Evolutionary conservation across 1,140 invertebrate genomes (phyloP), one percentile per base, ranked within the genome.

Genomic region (Halictus rubicundus): DNA sequence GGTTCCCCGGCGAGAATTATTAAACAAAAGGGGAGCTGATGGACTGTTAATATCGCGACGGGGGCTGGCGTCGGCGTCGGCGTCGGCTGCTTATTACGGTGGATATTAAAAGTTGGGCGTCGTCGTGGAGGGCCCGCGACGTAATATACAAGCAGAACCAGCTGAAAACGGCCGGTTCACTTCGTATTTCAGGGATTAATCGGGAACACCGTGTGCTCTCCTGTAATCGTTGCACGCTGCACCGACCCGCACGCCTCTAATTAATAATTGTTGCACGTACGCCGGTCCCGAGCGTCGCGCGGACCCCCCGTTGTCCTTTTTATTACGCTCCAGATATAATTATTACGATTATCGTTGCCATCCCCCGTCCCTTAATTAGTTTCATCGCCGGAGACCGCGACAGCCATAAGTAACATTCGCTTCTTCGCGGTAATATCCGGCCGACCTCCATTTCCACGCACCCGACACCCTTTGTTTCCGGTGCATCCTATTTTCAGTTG

Each of bases 151-250:
- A 25, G 39, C 52, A 49, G 12, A 59, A 65, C 32, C 23, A 23
- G 32, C 16, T 32, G 27, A 54, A 64, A 52, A 52, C 42, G 42
- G 42, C 7, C 42, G 14, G 4, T 9, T 21, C 19, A 1, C n/a
- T 72, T 39, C 23, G 70, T 71, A 37, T 68, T 79, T 74, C 42
- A 46, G 60, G 54, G 63, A 74, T 79, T 68, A 73, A 73, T 66
- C 60, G 3, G 2, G n/a, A 61, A 49, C 64, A 60, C 3, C 63
- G 59, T 42, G 59, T 37, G 73, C 52, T 32, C 42, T 49, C 27
- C 2, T 32, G 73, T 32, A 69, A 76, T 69, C 65, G 25, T 32
- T 32, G 79, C 71, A 80, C 25, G 78, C 23, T 52, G 66, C 59
- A 81, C 54, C 73, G 21, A 49, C 46, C 59, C 2, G 42, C 14